Base-by-base conservation (phyloP, 2,888 invertebrate species). In the Pseudococcus jackbeardsleyi region DNA sequence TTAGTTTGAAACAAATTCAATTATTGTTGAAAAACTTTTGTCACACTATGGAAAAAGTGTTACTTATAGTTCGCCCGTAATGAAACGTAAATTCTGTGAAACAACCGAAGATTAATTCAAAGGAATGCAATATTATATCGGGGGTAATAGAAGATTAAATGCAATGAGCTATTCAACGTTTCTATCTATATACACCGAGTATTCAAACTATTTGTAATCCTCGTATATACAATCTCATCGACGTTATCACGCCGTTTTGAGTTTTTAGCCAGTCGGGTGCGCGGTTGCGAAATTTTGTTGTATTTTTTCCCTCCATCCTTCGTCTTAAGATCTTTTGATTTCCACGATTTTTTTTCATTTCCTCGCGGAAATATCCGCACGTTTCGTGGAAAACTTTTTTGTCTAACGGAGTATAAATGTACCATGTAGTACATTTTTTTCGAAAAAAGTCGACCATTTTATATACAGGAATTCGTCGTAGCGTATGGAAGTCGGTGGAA, bases 41-140 rank as follows among this genome's bases (percentile, higher is more conserved):
- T 72, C 77, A 77, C 77, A 77, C 39, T 39, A 33, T 17, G 19
- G 64, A 64, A 33, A 77, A 77, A 77, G 39, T 77, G 77, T 42
- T 77, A 77, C 77, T 77, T 77, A 77, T 77, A 77, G 77, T 77
- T 77, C 77, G 77, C 77, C n/a, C 77, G 22, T 77, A 77, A 77
- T 77, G 39, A 77, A 72, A 77, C 39, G 77, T 77, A 77, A 77
- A 77, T 77, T 77, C 77, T 77, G 19, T 42, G 77, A 77, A 77
- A 77, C 77, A 77, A 77, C 39, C 39, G 77, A 39, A 77, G 77
- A 77, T 77, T 77, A 77, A 77, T 77, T 77, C 77, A 77, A 77
- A 77, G 77, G 77, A 77, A 77, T 77, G 77, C 39, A 77, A 77
- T 77, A 77, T 77, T 77, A 72, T 33, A 54, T 72, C 72, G 72